Evolutionary conservation across 1,140 invertebrate species (phyloP).

Genomic region (Drosophila melanogaster): Release_6_plus_ISO1_MT NT_037436.4:16611001-16611500

Average conservation of each 20-base stretch:
- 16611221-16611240: conserved; percentile 96
- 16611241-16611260: conserved; percentile 97
- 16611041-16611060: conserved; percentile 95
- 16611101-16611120: conserved; percentile 98
- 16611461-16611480: conserved; percentile 91
- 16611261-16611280: conserved; percentile 95
- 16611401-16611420: conserved; percentile 96
- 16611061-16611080: conserved; percentile 95
- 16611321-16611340: too few relatives aligned
- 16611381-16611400: conserved; percentile 86
- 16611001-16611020: conserved; percentile 89
- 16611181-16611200: conserved; percentile 95
- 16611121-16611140: conserved; percentile 96
- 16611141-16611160: conserved; percentile 91
- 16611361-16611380: conserved; percentile 88
- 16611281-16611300: conserved; percentile 98
- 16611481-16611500: conserved; percentile 90
- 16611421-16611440: conserved; percentile 94
- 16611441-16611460: conserved; percentile 89
- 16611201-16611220: conserved; percentile 95
- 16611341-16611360: conserved; percentile 77
- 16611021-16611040: conserved; percentile 90
- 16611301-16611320: too few relatives aligned
- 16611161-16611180: conserved; percentile 97
- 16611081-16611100: conserved; percentile 93